phyloP scores from a whole-genome alignment of 2,888 invertebrate species.

The Ochlodes sylvanus region DNA sequence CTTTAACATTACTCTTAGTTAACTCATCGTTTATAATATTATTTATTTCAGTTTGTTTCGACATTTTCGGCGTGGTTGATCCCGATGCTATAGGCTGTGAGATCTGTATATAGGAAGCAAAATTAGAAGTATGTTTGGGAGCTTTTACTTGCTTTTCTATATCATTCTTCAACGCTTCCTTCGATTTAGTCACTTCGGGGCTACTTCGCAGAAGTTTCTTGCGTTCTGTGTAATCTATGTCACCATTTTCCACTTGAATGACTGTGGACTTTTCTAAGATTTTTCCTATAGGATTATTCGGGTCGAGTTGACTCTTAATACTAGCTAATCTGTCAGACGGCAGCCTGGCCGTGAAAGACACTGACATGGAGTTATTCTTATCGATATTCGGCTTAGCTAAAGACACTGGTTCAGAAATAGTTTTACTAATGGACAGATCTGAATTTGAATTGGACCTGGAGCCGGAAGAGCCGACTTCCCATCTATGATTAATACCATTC shows the following conservation, averaged over 20 bases:
- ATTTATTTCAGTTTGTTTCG: slow-evolving; percentile 54
- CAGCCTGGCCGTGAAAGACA: slow-evolving; percentile 68
- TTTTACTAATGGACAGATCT: slow-evolving; percentile 75
- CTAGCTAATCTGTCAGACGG: slow-evolving; percentile 75
- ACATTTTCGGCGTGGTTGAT: slow-evolving; percentile 60
- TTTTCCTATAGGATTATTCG: slow-evolving; percentile 81
- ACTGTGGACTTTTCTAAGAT: slow-evolving; percentile 82
- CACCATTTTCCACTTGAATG: slow-evolving; percentile 77
- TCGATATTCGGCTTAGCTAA: slow-evolving; percentile 66
- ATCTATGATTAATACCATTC: slow-evolving; percentile 64
- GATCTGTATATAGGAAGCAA: slow-evolving; percentile 86
- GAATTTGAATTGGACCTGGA: slow-evolving; percentile 74
- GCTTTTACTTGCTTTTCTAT: slow-evolving; percentile 77
- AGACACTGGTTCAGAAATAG: slow-evolving; percentile 74
- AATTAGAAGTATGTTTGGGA: slow-evolving; percentile 84
- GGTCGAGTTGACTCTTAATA: slow-evolving; percentile 79
- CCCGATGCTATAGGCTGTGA: slow-evolving; percentile 80
- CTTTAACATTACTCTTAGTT: slow-evolving; percentile 48
- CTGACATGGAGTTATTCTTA: slow-evolving; percentile 65
- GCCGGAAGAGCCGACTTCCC: slow-evolving; percentile 65
- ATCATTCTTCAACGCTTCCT: slow-evolving; percentile 67
- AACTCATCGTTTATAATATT: slow-evolving; percentile 51
- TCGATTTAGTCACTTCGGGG: slow-evolving; percentile 53
- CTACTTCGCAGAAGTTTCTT: slow-evolving; percentile 54
- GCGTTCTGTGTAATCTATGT: slow-evolving; percentile 60